phyloP scores from a whole-genome alignment of 1,140 invertebrate species.

The Carposina sasakii region DNA sequence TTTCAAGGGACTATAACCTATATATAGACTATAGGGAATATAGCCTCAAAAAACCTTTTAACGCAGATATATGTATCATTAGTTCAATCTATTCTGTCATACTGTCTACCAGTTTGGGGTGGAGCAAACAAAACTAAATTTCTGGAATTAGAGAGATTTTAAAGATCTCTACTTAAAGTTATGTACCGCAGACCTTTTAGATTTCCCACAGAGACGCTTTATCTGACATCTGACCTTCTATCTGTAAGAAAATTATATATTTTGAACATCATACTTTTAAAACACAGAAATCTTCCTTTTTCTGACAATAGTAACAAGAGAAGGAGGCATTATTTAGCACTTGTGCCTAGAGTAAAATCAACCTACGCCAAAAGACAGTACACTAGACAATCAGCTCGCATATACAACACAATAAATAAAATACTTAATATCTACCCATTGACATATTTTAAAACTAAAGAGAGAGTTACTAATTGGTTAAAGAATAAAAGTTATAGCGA shows the following conservation, averaged over 20 bases:
- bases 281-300: not conserved
- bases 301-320: no score
- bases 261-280: not conserved
- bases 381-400: no score
- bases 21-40: not conserved
- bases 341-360: no score
- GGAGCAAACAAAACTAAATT: conserved; percentile 8
- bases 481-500: no score
- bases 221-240: not conserved
- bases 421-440: no score
- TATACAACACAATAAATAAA: no score
- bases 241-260: conserved; percentile 8
- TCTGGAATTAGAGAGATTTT: not conserved
- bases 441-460: no score
- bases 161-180: no score
- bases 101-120: conserved; percentile 8
- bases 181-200: conserved; percentile 1
- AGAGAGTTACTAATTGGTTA: no score
- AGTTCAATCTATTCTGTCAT: not conserved
- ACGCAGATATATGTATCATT: conserved; percentile 4
- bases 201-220: not conserved
- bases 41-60: not conserved
- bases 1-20: no score
- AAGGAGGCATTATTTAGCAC: no score
- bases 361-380: no score